Evolutionary conservation across 2,888 invertebrate genomes (phyloP).

Genomic region (Dynastes maya): DNA sequence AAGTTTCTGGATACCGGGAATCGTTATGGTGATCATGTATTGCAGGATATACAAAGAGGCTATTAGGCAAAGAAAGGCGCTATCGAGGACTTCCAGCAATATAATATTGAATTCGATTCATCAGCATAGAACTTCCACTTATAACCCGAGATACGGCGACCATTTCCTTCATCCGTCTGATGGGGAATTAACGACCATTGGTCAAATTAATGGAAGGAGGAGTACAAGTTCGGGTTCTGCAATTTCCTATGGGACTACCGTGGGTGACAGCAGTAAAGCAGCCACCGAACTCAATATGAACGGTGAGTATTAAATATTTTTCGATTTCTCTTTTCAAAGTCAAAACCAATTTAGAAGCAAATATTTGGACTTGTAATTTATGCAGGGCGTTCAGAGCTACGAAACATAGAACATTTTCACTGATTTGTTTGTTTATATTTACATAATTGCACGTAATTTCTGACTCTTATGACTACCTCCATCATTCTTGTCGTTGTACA

Average conservation of each 20-base stretch:
- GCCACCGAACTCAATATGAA: constrained; percentile 82
- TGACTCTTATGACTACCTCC: too few relatives aligned
- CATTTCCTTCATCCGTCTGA: constrained; percentile 77
- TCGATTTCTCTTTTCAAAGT: background rate
- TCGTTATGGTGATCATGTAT: constrained; percentile 95
- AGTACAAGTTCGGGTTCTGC: constrained; percentile 75
- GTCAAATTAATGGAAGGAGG: constrained; percentile 74
- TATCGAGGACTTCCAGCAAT: constrained; percentile 89
- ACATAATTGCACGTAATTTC: too few relatives aligned
- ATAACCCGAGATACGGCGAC: constrained; percentile 65
- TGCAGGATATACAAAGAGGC: constrained; percentile 89
- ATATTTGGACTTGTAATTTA: too few relatives aligned
- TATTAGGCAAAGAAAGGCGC: constrained; percentile 85
- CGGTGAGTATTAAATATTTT: constrained; percentile 72
- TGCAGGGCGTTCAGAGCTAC: too few relatives aligned
- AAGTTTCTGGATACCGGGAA: constrained; percentile 94
- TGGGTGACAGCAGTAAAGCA: constrained; percentile 72
- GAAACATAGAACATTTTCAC: too few relatives aligned
- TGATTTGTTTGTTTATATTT: too few relatives aligned
- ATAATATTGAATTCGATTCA: constrained; percentile 89
- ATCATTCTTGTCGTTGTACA: too few relatives aligned
- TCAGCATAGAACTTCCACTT: constrained; percentile 80
- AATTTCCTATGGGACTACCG: constrained; percentile 72
- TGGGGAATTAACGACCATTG: constrained; percentile 72
- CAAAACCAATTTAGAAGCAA: too few relatives aligned